Evolutionary conservation across 2,113 vertebrate species (phyloP).

Genomic region (Eurystomus gularis): DNA sequence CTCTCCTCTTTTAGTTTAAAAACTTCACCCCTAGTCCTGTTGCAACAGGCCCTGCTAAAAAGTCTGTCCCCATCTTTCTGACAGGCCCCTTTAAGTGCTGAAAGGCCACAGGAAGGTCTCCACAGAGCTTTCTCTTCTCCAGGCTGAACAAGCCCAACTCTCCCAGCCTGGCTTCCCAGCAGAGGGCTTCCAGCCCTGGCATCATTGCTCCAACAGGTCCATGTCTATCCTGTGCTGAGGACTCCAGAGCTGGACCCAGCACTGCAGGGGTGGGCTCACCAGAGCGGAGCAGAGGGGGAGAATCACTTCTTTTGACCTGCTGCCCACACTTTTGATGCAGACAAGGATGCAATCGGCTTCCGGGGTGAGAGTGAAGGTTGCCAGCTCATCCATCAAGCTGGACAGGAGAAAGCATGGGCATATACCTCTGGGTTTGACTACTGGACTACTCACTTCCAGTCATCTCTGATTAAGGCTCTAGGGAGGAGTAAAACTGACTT

Average conservation of each 20-base stretch:
- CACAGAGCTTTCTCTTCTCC: not conserved
- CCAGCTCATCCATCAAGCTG: not conserved
- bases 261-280: too few relatives aligned
- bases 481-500: not conserved
- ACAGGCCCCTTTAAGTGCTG: not conserved
- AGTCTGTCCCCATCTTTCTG: not conserved
- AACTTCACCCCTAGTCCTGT: not conserved
- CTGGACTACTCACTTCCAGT: not conserved
- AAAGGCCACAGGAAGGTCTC: not conserved
- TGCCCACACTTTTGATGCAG: not conserved
- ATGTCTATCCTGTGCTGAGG: not conserved
- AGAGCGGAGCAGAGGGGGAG: not conserved
- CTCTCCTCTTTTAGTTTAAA: not conserved
- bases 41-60: not conserved
- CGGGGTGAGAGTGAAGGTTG: not conserved
- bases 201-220: not conserved
- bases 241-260: not conserved
- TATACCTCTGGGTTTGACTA: rapidly evolving
- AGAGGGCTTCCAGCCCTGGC: not conserved
- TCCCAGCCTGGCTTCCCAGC: not conserved
- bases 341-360: not conserved
- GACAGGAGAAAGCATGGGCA: not conserved
- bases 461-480: not conserved
- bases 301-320: not conserved
- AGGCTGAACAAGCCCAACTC: not conserved